These are phyloP conservation scores for Meteorus colon DNA, from an alignment of 2,888 invertebrate genomes.

Conservation along the genomic window DNA sequence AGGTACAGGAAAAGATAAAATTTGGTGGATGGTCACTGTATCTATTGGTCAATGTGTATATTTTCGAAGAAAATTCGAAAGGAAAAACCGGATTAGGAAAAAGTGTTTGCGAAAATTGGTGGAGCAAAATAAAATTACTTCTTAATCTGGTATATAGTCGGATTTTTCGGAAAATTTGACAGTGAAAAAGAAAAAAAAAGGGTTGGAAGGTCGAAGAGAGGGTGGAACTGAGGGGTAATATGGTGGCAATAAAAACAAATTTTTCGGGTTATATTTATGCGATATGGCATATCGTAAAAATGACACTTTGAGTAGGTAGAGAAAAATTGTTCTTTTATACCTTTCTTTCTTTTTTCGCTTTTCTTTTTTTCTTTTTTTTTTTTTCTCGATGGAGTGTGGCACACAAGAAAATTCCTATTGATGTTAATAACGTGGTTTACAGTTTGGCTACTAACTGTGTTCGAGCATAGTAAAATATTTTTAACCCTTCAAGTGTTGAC, in stretches of 20 bases:
- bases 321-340: neutral
- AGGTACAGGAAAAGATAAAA: neutral
- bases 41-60: neutral
- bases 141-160: neutral
- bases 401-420: neutral
- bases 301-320: conserved; percentile 5
- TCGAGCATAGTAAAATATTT: neutral
- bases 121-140: conserved; percentile 5
- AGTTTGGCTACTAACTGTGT: neutral
- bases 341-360: neutral
- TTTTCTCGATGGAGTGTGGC: conserved; percentile 1
- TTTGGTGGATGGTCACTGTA: neutral
- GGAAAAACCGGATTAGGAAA: neutral
- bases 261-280: neutral
- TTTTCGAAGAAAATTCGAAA: neutral
- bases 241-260: neutral
- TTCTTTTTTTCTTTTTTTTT: neutral
- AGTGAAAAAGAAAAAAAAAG: neutral
- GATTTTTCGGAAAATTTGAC: neutral
- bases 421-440: conserved; percentile 10
- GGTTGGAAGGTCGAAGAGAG: neutral
- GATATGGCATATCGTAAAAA: conserved; percentile 15
- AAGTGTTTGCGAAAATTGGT: neutral
- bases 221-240: neutral
- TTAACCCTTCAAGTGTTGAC: neutral